Evolutionary conservation across 92 coral and sea anemone genomes (phyloP), one percentile per base, ranked within the genome.

Genomic region (Umimayanthus kanabou): DNA sequence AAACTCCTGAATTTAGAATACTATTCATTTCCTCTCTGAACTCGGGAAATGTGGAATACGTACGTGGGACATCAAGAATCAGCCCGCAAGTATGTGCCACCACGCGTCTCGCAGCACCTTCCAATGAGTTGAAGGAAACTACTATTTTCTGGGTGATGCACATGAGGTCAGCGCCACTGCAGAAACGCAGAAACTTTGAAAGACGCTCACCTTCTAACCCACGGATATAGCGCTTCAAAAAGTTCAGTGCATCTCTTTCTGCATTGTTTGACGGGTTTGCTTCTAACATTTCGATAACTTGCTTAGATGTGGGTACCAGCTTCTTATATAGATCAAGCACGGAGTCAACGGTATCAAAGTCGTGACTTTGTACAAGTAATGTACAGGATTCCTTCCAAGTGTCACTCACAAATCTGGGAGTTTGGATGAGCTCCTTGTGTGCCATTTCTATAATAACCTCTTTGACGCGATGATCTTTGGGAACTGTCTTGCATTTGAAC

Each of bases 401-500:
- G 45, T 93, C 93, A 33, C 90, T 91, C 42, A 93, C 79, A 70
- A 74, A 87, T 49, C 80, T 88, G 25, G 86, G 26, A 33, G 82
- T 76, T 84, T 93, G 96, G 25, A 93, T 88, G 65, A 73, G 82
- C 89, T 93, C 94, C 75, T 91, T 93, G 77, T 93, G 94, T 67
- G 92, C 96, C 39, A 91, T 81, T 77, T 91, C 92, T 16, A 89
- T 61, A 4, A 93, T 61, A 10, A 85, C 71, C 70, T 77, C 79
- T 72, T 66, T 57, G 40, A 79, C 45, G 15, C 89, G 72, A n/a
- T 85, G 93, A 78, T 80, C 86, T 43, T 75, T 88, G 25, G 94
- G 96, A 39, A 91, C 47, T 78, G 81, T 69, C 90, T 85, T 88
- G 80, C 92, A 85, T 11, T 73, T 85, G 89, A 88, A 93, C 61